These are phyloP conservation scores for Equus przewalskii DNA, from an alignment of 2,113 vertebrate species.

Conservation along the genomic window DNA sequence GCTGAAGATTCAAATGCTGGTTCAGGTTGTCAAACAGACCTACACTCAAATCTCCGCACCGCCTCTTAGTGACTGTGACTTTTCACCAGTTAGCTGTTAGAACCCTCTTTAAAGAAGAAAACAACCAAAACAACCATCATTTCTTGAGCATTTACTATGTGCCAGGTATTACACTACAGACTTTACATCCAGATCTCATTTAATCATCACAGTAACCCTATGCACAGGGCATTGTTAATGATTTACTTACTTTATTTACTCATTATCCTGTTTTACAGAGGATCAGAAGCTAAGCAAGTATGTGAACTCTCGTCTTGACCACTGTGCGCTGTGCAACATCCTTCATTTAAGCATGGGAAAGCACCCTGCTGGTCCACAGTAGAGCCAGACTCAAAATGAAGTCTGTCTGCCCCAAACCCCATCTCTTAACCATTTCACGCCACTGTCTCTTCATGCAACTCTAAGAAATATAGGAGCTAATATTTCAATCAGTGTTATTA, in stretches of 20 bases:
- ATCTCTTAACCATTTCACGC: background rate
- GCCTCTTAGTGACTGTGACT: background rate
- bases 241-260: background rate
- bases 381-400: background rate
- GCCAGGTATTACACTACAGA: background rate
- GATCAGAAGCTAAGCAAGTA: background rate
- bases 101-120: constrained; percentile 25
- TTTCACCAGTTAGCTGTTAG: background rate
- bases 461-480: background rate
- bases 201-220: background rate
- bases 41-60: background rate
- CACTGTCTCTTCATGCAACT: background rate
- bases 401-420: background rate
- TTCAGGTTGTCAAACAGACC: background rate
- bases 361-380: background rate
- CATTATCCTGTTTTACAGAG: background rate
- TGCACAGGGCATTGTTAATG: background rate
- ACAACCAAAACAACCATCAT: background rate
- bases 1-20: background rate
- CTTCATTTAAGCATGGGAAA: background rate
- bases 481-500: background rate
- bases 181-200: background rate
- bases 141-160: background rate
- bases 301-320: background rate
- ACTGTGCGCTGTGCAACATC: background rate